A percentile compares a stretch with the other conserved stretches of the same genome.
Conservation (phyloP, 2,888 invertebrate species). For the Ophion ellenae region DNA sequence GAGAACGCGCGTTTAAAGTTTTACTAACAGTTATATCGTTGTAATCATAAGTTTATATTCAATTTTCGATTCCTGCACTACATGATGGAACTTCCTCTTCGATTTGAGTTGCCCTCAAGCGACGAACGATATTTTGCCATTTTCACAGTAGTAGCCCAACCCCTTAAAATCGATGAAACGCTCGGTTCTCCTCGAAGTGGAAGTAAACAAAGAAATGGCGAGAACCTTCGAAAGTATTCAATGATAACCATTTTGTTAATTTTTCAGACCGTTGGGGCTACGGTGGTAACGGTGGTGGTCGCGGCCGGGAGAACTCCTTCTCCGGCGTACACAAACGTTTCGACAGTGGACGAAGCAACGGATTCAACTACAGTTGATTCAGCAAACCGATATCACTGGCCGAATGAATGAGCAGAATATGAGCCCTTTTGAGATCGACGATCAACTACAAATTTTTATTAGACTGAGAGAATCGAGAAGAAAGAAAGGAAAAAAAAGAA, state of each 20-base stretch:
- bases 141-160: no score
- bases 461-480: conserved; percentile 25
- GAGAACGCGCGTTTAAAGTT: no score
- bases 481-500: conserved; percentile 17
- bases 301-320: conserved; percentile 78
- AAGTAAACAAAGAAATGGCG: not conserved
- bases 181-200: not conserved
- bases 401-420: conserved; percentile 65
- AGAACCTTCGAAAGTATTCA: not conserved
- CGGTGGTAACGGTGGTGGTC: conserved; percentile 68
- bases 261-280: conserved; percentile 79
- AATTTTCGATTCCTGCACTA: no score
- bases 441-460: conserved; percentile 48
- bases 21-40: no score
- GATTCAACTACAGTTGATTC: conserved; percentile 76
- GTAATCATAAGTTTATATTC: no score
- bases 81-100: no score
- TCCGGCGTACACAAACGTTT: conserved; percentile 78
- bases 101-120: no score
- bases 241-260: conserved; percentile 30
- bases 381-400: conserved; percentile 48
- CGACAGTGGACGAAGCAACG: conserved; percentile 74
- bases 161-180: not conserved
- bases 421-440: conserved; percentile 59
- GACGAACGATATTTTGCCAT: no score